Evolutionary conservation across 2,888 invertebrate genomes (phyloP), one percentile per base, ranked within the genome.

Genomic region (Gisinianus flammeolus): DNA sequence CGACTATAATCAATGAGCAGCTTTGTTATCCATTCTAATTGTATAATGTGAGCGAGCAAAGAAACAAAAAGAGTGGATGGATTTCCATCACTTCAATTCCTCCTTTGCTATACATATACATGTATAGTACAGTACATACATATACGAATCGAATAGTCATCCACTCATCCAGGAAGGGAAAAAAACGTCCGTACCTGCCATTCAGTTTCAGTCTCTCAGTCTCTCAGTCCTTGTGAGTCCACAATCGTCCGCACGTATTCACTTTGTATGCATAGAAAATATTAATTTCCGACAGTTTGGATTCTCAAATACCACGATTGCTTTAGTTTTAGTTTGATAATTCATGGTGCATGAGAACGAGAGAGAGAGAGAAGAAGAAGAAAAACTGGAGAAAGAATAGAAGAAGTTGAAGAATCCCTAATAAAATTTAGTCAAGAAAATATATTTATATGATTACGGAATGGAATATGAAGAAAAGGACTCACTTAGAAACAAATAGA

Each of bases 221-320:
- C 62, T 26, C 62, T 24, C 8, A 56, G 56, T 10, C 56, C 5
- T 22, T 2, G 19, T 4, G 44, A 44, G 44, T 16, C 6, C 54
- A 54, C 54, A 54, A 5, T n/a, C 16, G n/a, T 54, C 54, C 24
- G 62, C 62, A 62, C 62, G 62, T 62, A 62, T 62, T 62, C 62
- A 26, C 10, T 58, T 62, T 62, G 62, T 24, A 62, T 62, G 62
- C 62, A 62, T 26, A 28, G 12, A 62, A 62, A 62, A 62, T 62
- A 62, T 62, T 62, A 62, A 62, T 62, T 62, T 44, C 28, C 28
- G 62, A 62, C 62, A 44, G 44, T 44, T 44, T 16, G 6, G 12
- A 35, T 35, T 35, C 12, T 8, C 44, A 44, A 44, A 19, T 16
- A 12, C 12, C 44, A 44, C 24, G 26, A 62, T 62, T 62, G 54